Percentiles rank a stretch among this genome's conserved stretches.
These are phyloP conservation scores for Xanthorhoe designata DNA, from an alignment of 2,888 invertebrate genomes.

Conservation along the genomic window DNA sequence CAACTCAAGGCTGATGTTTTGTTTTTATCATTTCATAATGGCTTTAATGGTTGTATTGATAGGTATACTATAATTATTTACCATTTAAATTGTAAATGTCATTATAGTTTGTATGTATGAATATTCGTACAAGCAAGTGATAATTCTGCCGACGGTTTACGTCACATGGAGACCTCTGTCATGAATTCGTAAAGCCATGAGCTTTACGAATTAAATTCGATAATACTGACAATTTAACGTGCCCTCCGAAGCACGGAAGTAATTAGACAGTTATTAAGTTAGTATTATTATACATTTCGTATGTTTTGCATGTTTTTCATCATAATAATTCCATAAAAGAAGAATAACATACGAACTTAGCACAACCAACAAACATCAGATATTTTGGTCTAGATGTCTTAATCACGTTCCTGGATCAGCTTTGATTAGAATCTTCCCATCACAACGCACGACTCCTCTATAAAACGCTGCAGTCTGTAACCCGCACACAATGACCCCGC, in stretches of 20 bases:
- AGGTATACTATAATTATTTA: neutral
- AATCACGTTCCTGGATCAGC: slow-evolving; percentile 34
- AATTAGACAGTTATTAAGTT: too few relatives aligned
- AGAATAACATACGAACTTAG: neutral
- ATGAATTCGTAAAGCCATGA: too few relatives aligned
- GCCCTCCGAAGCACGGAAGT: too few relatives aligned
- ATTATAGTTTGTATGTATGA: too few relatives aligned
- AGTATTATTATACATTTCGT: too few relatives aligned
- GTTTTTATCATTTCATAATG: slow-evolving; percentile 1
- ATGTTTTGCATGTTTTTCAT: neutral
- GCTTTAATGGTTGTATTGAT: neutral
- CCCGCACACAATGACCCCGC: slow-evolving; percentile 74
- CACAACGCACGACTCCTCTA: slow-evolving; percentile 57
- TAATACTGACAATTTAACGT: too few relatives aligned
- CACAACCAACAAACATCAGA: slow-evolving; percentile 13
- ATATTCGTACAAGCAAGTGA: too few relatives aligned
- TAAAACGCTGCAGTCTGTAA: slow-evolving; percentile 55
- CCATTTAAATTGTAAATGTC: neutral
- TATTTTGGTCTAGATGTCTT: slow-evolving; percentile 25
- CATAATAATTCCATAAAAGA: neutral
- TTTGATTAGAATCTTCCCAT: slow-evolving; percentile 48
- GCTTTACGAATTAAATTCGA: too few relatives aligned
- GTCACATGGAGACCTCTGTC: too few relatives aligned
- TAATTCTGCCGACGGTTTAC: too few relatives aligned
- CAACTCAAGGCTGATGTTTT: slow-evolving; percentile 3